Base-by-base conservation (phyloP, 2,113 vertebrate genomes). In the Plotosus lineatus region DNA sequence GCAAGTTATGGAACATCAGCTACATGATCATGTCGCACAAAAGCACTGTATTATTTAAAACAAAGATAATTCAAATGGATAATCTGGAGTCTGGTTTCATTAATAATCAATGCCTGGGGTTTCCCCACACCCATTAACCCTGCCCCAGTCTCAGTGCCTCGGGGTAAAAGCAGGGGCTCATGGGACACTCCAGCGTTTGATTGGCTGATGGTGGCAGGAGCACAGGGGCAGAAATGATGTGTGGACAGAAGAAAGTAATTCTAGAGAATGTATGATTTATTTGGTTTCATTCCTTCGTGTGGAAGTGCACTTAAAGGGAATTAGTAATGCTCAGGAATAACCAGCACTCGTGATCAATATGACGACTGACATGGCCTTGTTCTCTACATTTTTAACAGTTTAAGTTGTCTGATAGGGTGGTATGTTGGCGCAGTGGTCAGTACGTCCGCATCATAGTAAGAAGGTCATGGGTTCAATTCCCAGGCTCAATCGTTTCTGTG, bases 151-250 rank as follows among this genome's bases (percentile, higher is more conserved):
- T 80, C 56, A 61, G 2, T 9, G 60, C 80, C 80, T 68, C 36
- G 48, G 60, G 80, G 72, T 68, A 76, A 76, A 17, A 46, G 15
- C 31, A 28, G 61, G 50, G 72, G 15, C 50, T 17, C 63, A 28
- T 19, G 58, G 46, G 19, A n/a, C 26, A n/a, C 38, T 44, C 53
- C 11, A 4, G 17, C 2, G 56, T 46, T 15, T 75, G 61, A 81
- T 82, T 82, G 71, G 80, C 73, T 48, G 51, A 56, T 26, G 17
- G n/a, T n/a, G 61, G n/a, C 36, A 11, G 73, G 63, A 66, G 80
- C 73, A 68, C 58, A 26, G 38, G 1, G 66, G 82, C 83, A 83
- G 85, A 87, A 88, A 87, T 86, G 86, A 84, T 73, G 55, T 76
- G 69, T 63, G 38, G 69, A 82, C 73, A 76, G n/a, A 68, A 76